Evolutionary conservation across 2,797 vertebrate genomes (phyloP).

Genomic region (Cynopterus sphinx): DNA sequence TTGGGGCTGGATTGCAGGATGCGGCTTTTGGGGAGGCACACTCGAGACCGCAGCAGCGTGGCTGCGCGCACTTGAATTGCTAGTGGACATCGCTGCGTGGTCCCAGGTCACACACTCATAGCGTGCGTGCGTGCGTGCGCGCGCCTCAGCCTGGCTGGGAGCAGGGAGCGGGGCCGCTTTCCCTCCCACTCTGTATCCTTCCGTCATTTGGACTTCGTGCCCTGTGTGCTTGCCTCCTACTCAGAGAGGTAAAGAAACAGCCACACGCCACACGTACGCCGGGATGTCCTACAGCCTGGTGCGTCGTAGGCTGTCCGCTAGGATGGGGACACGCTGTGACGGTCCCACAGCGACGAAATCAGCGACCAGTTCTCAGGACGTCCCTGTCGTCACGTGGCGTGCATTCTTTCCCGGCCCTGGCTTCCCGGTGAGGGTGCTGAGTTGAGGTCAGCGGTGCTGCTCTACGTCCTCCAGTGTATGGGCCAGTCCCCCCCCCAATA

Average conservation of each 20-base stretch:
- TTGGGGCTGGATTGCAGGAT: background rate
- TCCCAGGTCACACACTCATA: background rate
- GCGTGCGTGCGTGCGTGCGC: background rate
- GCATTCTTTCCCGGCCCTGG: background rate
- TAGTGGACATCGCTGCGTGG: background rate
- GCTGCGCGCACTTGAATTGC: background rate
- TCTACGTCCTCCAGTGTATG: background rate
- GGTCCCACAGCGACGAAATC: no score
- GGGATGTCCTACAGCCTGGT: background rate
- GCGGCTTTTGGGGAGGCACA: no score
- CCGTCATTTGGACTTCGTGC: background rate
- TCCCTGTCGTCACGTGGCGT: no score
- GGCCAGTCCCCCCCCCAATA: no score
- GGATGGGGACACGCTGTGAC: accelerated
- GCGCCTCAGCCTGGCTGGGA: background rate
- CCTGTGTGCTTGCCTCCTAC: background rate
- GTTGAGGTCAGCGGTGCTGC: background rate
- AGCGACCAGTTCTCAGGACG: background rate
- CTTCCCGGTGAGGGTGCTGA: background rate
- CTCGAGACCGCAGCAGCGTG: no score
- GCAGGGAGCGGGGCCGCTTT: no score
- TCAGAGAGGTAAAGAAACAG: background rate
- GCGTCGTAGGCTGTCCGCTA: background rate
- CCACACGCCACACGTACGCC: no score
- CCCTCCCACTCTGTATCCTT: background rate